Evolutionary conservation across 2,888 invertebrate genomes (phyloP).

Genomic region (Pinctada fucata): DNA sequence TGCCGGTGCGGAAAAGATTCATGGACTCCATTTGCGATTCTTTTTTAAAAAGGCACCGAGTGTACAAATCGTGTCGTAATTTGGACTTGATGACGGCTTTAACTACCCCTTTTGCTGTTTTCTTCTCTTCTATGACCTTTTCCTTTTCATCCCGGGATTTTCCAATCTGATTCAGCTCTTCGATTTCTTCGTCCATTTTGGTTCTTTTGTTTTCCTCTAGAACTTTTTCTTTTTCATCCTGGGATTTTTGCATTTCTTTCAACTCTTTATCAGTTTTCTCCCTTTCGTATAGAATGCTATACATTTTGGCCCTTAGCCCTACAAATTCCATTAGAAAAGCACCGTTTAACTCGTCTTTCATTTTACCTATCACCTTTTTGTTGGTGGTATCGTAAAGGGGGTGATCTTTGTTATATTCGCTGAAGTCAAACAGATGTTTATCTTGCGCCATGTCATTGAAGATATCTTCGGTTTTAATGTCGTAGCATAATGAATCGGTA

Average conservation of each 20-base stretch:
- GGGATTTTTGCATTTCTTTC: too few species aligned
- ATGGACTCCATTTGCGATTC: slow-evolving; percentile 43
- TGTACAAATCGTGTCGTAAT: slow-evolving; percentile 32
- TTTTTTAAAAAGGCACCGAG: slow-evolving; percentile 44
- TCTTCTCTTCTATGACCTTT: too few species aligned
- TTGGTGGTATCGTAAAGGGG: slow-evolving; percentile 41
- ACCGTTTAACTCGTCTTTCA: slow-evolving; percentile 69
- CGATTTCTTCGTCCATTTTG: too few species aligned
- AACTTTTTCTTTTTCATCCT: too few species aligned
- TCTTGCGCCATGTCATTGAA: slow-evolving; percentile 40
- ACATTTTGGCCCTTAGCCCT: slow-evolving; percentile 52
- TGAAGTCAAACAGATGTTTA: slow-evolving; percentile 48
- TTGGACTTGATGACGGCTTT: slow-evolving; percentile 36
- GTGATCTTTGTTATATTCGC: slow-evolving; percentile 62
- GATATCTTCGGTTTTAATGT: slow-evolving; percentile 36
- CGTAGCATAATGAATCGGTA: slow-evolving; percentile 43
- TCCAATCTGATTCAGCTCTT: too few species aligned
- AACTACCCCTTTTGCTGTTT: too few species aligned
- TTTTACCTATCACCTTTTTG: slow-evolving; percentile 65
- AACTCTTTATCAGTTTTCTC: too few species aligned
- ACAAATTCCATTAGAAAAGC: slow-evolving; percentile 61
- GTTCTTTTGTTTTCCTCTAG: too few species aligned
- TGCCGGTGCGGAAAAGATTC: slow-evolving; percentile 38
- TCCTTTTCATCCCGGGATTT: too few species aligned
- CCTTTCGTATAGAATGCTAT: slow-evolving; percentile 29